phyloP scores from a whole-genome alignment of 2,113 vertebrate genomes.

The Cyphomyrus plagiostoma region DNA sequence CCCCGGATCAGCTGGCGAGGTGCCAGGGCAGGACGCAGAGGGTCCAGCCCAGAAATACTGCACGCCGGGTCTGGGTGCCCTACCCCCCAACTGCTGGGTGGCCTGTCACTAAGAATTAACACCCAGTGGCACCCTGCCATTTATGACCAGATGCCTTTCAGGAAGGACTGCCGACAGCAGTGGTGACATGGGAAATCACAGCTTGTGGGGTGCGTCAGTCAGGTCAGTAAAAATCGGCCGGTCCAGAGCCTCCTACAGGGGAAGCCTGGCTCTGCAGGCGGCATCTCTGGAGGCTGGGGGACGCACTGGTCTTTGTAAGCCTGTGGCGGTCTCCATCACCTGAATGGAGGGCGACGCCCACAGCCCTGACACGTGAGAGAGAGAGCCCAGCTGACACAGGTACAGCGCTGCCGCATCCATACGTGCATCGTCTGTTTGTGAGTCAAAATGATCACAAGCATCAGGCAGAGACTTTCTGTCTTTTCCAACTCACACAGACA shows the following conservation, averaged over 20 bases:
- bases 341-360: constrained; percentile 70
- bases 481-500: not conserved
- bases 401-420: constrained; percentile 28
- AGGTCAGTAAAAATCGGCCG: constrained; percentile 38
- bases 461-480: not conserved
- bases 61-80: not conserved
- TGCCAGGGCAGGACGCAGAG: not conserved
- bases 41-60: not conserved
- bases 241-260: constrained; percentile 36
- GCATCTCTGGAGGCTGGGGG: constrained; percentile 55
- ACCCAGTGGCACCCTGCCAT: not conserved
- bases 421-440: not conserved
- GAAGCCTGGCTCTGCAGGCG: constrained; percentile 59
- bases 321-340: constrained; percentile 50
- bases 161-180: not conserved
- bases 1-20: not conserved
- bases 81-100: not conserved
- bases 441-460: not conserved
- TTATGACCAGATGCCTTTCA: not conserved
- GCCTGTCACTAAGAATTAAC: constrained; percentile 13
- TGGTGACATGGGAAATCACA: not conserved
- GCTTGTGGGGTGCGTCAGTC: constrained; percentile 26
- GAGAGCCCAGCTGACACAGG: constrained; percentile 55
- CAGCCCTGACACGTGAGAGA: constrained; percentile 56
- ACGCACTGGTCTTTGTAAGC: constrained; percentile 73